Base-by-base conservation (phyloP, 2,113 vertebrate genomes). In the Notarius quadriscutis region DNA sequence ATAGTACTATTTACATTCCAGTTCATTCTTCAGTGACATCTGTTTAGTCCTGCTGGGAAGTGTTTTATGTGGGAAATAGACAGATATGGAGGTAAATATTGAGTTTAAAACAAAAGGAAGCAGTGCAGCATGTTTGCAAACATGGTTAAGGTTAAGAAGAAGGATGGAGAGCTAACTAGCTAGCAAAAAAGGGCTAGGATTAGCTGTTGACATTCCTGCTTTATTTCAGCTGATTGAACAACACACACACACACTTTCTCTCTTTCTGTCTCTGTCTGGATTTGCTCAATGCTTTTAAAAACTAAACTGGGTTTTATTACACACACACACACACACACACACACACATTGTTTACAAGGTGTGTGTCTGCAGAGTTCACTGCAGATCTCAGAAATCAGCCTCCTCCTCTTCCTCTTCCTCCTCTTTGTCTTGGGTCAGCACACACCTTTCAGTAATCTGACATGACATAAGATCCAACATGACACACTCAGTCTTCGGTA, bases 201-300 rank as follows among this genome's bases (percentile, higher is more conserved):
- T 87, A 77, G 81, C 81, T 87, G 72, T 87, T 87, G 87, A 87
- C 82, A 84, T 65, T 79, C 60, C 27, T 41, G 80, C n/a, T 78
- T 82, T 60, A n/a, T 34, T 87, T 62, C 69, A 71, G 51, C 51
- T 87, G 53, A 62, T 69, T 71, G 78, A 57, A 15, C 51, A 79
- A 17, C n/a, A 55, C 57, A 50, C 74, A 51, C 34, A 77, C 27
- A 62, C 60, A 62, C 57, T 15, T 14, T 15, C 62, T 1, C 62
- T 10, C 20, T 11, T 2, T 41, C 41, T 41, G 51, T 9, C 48
- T 34, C 5, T 50, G 53, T 27, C 8, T 27, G 50, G 48, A 62
- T 65, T 2, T 22, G 17, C 7, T 20, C 5, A 51, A 0, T 50
- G 71, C 71, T 22, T 41, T 41, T 41, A 41, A 41, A 41, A 41